phyloP scores from a whole-genome alignment of 64 coral and sea anemone genomes.

The Astreopora myriophthalma region DNA sequence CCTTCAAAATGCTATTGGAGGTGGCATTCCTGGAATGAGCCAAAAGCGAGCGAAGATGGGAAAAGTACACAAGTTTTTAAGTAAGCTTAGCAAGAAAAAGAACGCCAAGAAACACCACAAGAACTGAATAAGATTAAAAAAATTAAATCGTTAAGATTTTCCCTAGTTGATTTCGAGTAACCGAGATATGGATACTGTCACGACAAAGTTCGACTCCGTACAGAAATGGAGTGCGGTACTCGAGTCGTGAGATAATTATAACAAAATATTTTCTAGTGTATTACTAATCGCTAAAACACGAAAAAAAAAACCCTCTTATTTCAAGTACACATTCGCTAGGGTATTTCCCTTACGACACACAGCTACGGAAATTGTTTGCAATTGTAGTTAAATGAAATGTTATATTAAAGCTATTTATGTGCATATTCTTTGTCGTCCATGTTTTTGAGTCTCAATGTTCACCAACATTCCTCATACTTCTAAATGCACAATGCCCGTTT shows the following conservation, averaged over 20 bases:
- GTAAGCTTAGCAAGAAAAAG: conserved; percentile 32
- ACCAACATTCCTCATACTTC: too few species aligned
- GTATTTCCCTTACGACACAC: not conserved
- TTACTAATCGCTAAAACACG: not conserved
- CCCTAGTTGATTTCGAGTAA: not conserved
- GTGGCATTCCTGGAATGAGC: not conserved
- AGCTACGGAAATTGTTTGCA: not conserved
- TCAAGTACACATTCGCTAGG: not conserved
- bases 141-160: not conserved
- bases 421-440: not conserved
- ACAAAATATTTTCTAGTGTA: too few species aligned
- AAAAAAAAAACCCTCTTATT: not conserved
- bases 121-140: not conserved
- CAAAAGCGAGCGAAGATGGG: conserved; percentile 31
- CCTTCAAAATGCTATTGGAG: conserved; percentile 25
- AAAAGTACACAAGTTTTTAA: conserved; percentile 29
- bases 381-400: not conserved
- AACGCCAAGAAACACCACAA: conserved; percentile 10
- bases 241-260: too few species aligned
- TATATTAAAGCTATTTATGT: not conserved
- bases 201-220: too few species aligned
- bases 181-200: too few species aligned
- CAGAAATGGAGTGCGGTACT: too few species aligned
- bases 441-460: too few species aligned
- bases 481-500: too few species aligned